Evolutionary conservation across 2,888 invertebrate genomes (phyloP).

Genomic region (Ptychoptera albimana): DNA sequence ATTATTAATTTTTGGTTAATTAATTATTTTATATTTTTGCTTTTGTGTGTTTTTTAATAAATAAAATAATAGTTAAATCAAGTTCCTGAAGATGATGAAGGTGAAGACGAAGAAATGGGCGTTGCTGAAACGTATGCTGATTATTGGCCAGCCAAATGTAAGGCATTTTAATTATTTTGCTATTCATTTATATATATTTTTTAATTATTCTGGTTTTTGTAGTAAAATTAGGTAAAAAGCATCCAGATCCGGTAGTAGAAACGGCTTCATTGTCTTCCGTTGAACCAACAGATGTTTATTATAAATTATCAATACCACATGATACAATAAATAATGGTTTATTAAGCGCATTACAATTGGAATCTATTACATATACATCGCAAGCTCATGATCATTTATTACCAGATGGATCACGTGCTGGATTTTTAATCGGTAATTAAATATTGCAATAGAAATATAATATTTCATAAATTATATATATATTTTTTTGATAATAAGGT

Average conservation of each 20-base stretch:
- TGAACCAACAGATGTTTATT: constrained; percentile 86
- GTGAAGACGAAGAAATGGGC: constrained; percentile 91
- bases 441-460: neutral
- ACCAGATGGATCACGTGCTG: constrained; percentile 79
- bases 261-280: constrained; percentile 95
- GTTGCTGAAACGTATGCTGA: constrained; percentile 97
- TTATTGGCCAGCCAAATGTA: constrained; percentile 93
- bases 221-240: constrained; percentile 87
- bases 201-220: constrained; percentile 13
- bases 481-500: constrained; percentile 34
- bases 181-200: neutral
- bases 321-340: constrained; percentile 70
- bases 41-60: too few relatives aligned
- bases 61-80: constrained; percentile 8
- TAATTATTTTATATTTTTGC: neutral
- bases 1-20: neutral
- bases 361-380: constrained; percentile 92
- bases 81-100: constrained; percentile 52
- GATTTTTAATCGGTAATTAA: constrained; percentile 72
- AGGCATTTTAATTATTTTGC: constrained; percentile 10
- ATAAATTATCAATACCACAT: constrained; percentile 66
- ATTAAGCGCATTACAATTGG: constrained; percentile 89
- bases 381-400: constrained; percentile 90
- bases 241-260: constrained; percentile 98
- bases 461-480: neutral